Conservation (phyloP, 2,113 vertebrate genomes). For the Vulpes vulpes region DNA sequence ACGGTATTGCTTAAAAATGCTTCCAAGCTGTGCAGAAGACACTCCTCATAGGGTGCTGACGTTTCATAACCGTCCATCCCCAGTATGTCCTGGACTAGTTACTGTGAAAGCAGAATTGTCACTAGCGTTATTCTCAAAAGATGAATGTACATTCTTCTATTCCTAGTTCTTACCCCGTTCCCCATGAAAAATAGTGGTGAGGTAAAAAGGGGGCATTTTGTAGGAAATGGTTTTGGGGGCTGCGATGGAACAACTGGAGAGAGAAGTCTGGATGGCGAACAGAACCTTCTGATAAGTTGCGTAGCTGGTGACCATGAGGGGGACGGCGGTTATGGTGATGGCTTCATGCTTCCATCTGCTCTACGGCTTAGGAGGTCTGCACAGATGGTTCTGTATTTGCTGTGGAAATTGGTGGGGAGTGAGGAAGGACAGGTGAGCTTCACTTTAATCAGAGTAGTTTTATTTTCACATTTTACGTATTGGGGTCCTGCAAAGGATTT, state of each 20-base stretch:
- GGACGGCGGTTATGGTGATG: too few relatives aligned
- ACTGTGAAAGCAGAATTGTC: not conserved
- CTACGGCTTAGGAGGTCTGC: not conserved
- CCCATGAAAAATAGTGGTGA: not conserved
- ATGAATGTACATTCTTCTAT: not conserved
- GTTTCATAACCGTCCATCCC: not conserved
- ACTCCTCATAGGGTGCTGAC: not conserved
- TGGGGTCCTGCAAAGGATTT: not conserved
- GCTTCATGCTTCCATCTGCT: not conserved
- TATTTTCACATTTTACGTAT: not conserved
- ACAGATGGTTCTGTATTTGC: not conserved
- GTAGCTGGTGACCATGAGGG: not conserved
- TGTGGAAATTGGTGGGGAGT: not conserved
- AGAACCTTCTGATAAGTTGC: not conserved
- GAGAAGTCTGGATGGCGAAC: not conserved
- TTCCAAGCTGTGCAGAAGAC: not conserved
- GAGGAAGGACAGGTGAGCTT: not conserved
- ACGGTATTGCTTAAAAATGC: not conserved
- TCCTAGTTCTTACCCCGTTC: not conserved
- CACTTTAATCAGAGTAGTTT: not conserved
- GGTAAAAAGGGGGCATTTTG: not conserved
- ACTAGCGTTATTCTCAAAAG: not conserved
- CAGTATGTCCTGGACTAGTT: accelerated
- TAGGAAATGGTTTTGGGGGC: not conserved
- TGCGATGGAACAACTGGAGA: not conserved